phyloP scores from a whole-genome alignment of 2,113 vertebrate species.

The Serilophus lunatus region DNA sequence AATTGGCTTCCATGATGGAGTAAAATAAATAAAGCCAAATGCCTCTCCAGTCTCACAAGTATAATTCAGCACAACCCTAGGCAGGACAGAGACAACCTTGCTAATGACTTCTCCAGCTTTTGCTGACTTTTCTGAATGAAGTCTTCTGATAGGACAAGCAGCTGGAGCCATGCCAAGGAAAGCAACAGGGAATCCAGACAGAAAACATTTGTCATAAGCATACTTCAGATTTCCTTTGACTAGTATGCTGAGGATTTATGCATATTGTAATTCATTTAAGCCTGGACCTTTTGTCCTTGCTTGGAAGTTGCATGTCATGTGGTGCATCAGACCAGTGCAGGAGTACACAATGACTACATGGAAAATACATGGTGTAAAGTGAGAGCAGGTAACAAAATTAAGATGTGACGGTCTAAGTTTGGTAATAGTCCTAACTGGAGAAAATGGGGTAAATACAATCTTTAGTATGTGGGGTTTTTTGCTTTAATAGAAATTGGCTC shows the following conservation, averaged over 20 bases:
- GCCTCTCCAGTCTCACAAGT: neutral
- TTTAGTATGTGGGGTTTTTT: neutral
- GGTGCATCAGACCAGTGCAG: neutral
- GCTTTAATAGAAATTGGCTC: neutral
- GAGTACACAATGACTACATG: accelerated
- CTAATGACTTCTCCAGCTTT: neutral
- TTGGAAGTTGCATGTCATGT: neutral
- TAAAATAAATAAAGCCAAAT: conserved; percentile 16
- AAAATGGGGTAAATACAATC: neutral
- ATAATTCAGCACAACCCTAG: neutral
- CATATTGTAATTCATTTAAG: neutral
- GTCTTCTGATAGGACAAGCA: neutral
- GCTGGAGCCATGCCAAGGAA: neutral
- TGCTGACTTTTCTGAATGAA: conserved; percentile 1
- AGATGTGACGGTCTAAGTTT: neutral
- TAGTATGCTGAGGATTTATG: neutral
- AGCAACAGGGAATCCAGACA: neutral
- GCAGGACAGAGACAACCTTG: neutral
- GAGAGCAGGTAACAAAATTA: neutral
- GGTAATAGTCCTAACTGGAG: neutral
- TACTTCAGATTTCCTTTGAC: neutral
- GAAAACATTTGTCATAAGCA: neutral
- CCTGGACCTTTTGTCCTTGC: neutral
- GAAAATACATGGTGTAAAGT: neutral
- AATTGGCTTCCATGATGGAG: neutral